Conservation (phyloP, 2,797 vertebrate species). For the Novumbra hubbsi region DNA sequence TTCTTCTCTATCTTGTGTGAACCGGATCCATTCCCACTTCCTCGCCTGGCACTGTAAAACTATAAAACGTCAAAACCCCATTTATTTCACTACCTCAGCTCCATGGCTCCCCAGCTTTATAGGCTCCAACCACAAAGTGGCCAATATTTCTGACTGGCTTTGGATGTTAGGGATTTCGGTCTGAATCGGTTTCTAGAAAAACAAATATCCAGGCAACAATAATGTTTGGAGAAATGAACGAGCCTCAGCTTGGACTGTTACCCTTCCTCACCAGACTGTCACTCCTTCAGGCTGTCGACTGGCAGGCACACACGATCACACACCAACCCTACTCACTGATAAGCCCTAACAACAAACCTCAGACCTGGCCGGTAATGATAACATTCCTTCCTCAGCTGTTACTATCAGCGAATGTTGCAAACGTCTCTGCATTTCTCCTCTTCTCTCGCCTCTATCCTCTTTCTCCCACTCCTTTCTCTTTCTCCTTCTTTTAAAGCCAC, state of each 20-base stretch:
- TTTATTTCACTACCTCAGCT: background rate
- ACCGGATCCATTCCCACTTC: conserved; percentile 20
- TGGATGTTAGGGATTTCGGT: conserved; percentile 1
- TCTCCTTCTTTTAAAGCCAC: conserved; percentile 51
- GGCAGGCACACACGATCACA: conserved; percentile 38
- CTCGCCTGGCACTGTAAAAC: conserved; percentile 3
- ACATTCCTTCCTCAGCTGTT: conserved; percentile 56
- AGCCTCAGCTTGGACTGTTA: background rate
- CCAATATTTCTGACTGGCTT: background rate
- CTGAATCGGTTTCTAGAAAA: background rate
- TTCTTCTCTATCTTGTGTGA: conserved; percentile 25
- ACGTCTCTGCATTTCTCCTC: conserved; percentile 18
- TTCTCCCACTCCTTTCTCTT: conserved; percentile 1
- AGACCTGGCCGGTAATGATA: conserved; percentile 56
- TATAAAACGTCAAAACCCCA: background rate
- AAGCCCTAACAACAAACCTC: conserved; percentile 52
- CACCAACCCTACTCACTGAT: conserved; percentile 50
- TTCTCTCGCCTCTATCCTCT: conserved; percentile 14
- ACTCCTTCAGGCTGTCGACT: conserved; percentile 40
- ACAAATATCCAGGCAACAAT: background rate
- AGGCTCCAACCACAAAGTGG: conserved; percentile 7
- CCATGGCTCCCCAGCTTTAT: background rate
- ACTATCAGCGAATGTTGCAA: conserved; percentile 15
- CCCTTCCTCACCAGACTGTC: conserved; percentile 26
- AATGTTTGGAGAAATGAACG: background rate